A percentile compares a stretch with the other conserved stretches of the same genome.
phyloP scores from a whole-genome alignment of 92 coral and sea anemone genomes.

The Phenganax subtilis region DNA sequence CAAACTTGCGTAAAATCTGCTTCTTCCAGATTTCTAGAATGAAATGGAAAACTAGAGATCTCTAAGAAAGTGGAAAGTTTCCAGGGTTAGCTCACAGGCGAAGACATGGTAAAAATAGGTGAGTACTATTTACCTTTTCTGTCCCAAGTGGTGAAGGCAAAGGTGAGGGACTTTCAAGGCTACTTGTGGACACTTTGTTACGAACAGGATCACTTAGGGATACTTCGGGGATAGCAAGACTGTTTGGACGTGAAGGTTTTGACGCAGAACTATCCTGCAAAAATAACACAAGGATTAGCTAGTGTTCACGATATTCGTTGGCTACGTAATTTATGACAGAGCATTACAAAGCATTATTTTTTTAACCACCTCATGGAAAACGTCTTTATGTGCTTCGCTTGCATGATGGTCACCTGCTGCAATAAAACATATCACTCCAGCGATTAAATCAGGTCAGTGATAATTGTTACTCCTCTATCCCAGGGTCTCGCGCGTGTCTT shows the following conservation, averaged over 20 bases:
- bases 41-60: neutral
- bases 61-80: too few species aligned
- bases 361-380: conserved; percentile 19
- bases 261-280: conserved; percentile 1
- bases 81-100: neutral
- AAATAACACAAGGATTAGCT: neutral
- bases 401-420: neutral
- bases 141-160: conserved; percentile 10
- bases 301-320: neutral
- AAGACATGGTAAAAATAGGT: neutral
- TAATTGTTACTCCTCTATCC: too few species aligned
- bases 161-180: conserved; percentile 24
- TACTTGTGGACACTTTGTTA: conserved; percentile 1
- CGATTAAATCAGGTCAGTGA: too few species aligned
- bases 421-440: neutral
- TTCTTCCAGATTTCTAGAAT: conserved; percentile 37
- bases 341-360: neutral
- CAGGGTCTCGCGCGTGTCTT: too few species aligned
- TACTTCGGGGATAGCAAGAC: conserved; percentile 10
- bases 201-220: conserved; percentile 17
- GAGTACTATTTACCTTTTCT: neutral
- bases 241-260: conserved; percentile 25
- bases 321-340: neutral
- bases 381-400: conserved; percentile 16
- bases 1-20: conserved; percentile 36